Evolutionary conservation across 2,888 invertebrate species (phyloP).

Genomic region (Bibio marci): DNA sequence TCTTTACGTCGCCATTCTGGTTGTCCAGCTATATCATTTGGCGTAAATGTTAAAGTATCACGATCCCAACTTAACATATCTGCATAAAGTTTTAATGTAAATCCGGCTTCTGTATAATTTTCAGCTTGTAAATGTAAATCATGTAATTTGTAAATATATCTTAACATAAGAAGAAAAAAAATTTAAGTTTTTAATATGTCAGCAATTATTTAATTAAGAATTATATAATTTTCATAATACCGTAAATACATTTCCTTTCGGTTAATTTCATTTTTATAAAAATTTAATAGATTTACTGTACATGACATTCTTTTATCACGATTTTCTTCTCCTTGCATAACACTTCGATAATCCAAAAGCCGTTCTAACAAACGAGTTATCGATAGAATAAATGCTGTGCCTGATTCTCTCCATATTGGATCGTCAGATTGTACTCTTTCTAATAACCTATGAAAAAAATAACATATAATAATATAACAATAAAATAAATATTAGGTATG

Average conservation of each 20-base stretch:
- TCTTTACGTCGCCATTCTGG: conserved; percentile 85
- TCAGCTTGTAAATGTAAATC: conserved; percentile 82
- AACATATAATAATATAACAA: too few relatives aligned
- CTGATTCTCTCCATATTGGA: conserved; percentile 82
- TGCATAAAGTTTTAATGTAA: conserved; percentile 85
- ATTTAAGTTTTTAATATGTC: background rate
- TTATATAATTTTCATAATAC: conserved; percentile 11
- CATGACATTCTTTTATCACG: conserved; percentile 92
- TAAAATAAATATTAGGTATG: too few relatives aligned
- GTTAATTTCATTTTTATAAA: conserved; percentile 91
- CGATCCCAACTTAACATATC: conserved; percentile 76
- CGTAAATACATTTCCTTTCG: conserved; percentile 87
- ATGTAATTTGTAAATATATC: conserved; percentile 88
- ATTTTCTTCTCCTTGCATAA: conserved; percentile 90
- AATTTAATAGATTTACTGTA: conserved; percentile 86
- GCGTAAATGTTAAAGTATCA: conserved; percentile 37
- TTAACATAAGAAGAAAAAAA: conserved; percentile 8
- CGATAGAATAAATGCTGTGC: conserved; percentile 81
- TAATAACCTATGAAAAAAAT: conserved; percentile 41
- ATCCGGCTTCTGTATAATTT: conserved; percentile 89
- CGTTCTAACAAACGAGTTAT: conserved; percentile 77
- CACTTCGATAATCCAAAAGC: conserved; percentile 82
- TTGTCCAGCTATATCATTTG: conserved; percentile 52
- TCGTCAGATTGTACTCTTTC: conserved; percentile 71
- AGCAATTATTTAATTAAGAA: background rate